Evolutionary conservation across 2,888 invertebrate species (phyloP), one percentile per base, ranked within the genome.

Genomic region (Phasia obesa): DNA sequence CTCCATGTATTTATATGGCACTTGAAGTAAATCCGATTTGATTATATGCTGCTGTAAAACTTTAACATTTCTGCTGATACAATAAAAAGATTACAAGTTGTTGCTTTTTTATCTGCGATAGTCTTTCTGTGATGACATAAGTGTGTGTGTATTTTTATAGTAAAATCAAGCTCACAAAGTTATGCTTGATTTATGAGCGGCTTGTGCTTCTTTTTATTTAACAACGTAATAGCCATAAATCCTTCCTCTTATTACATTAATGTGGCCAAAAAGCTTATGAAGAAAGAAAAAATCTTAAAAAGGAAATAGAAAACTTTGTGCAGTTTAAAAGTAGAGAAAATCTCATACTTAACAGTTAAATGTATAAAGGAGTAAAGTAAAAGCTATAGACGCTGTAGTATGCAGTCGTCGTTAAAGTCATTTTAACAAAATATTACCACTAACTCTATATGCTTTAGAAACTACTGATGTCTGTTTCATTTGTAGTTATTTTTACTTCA

Each of bases 161-260:
- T 65, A 17, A 57, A 25, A 51, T 57, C 60, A 71, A 55, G 53
- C 57, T 62, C 47, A 60, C 47, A 64, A 57, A 76, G 75, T 79
- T 67, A 17, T 31, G 67, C 79, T 71, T 83, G 83, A 83, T 83
- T 83, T 83, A 83, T 83, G 79, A 67, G 75, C 11, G 38, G 42
- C 65, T 71, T 57, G 57, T 76, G 67, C 75, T 79, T 49, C 35
- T 55, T 71, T 71, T 79, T 79, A 83, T 71, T 83, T 79, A 83
- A 76, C 75, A 76, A 73, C 71, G 67, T 83, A 79, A 73, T 79
- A 75, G 74, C 79, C 76, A 73, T 79, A 83, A 83, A 79, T 79
- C 79, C 79, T 67, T 47, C 13, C 74, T 79, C 74, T 71, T 83
- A 79, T 76, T 71, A 75, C 35, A 27, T 83, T 44, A 49, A 35